Evolutionary conservation across 1,140 invertebrate genomes (phyloP).

Genomic region (Proctacanthus coquilletti): DNA sequence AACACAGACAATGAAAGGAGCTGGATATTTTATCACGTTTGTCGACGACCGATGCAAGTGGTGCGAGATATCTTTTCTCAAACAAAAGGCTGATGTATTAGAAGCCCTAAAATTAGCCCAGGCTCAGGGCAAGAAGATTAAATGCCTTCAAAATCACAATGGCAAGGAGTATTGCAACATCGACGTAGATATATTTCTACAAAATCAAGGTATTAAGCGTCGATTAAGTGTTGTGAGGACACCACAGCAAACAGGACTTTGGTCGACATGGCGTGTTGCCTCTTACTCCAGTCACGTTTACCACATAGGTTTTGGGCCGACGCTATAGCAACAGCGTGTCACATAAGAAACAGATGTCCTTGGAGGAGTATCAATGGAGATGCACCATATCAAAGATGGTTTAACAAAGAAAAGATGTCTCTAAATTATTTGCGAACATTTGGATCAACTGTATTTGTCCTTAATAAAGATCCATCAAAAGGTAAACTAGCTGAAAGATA

Average conservation of each 20-base stretch:
- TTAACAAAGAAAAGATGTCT: conserved; percentile 17
- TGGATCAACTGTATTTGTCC: conserved; percentile 15
- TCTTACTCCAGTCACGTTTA: conserved; percentile 8
- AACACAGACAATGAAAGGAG: not conserved
- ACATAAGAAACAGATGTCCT: conserved; percentile 10
- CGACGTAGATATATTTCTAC: conserved; percentile 3
- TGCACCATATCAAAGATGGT: conserved; percentile 16
- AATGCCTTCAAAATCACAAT: conserved; percentile 3
- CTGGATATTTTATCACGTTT: not conserved
- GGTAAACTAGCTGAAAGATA: not conserved
- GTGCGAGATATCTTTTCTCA: not conserved
- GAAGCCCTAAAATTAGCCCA: too few relatives aligned
- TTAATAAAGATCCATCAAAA: conserved; percentile 3
- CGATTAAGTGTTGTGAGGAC: conserved; percentile 10
- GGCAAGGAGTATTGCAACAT: conserved; percentile 4
- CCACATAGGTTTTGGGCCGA: conserved; percentile 12
- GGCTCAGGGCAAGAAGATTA: conserved; percentile 6
- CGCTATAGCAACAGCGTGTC: conserved; percentile 10
- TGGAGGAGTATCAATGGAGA: conserved; percentile 13
- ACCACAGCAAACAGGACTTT: conserved; percentile 10
- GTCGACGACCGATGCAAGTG: not conserved
- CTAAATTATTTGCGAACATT: conserved; percentile 18
- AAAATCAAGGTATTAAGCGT: conserved; percentile 8
- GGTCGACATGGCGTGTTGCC: conserved; percentile 10
- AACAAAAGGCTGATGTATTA: too few relatives aligned